Base-by-base conservation (phyloP, 2,888 invertebrate species). In the Hofmannophila pseudospretella region DNA sequence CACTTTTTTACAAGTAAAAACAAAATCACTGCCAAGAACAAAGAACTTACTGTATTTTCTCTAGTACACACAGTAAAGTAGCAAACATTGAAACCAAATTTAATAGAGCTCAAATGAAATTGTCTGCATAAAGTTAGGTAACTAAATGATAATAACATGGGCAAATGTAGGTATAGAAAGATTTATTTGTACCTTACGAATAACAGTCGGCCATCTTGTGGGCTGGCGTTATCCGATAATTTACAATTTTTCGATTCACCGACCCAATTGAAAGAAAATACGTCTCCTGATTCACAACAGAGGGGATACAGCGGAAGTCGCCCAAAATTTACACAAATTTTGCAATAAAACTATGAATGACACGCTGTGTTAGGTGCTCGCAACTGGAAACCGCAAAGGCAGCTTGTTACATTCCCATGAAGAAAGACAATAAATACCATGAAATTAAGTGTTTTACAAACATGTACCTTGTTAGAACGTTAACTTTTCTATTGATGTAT, bases 171-270 rank as follows among this genome's bases (percentile, higher is more conserved):
- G 55, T 64, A 72, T n/a, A 69, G 23, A 25, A 67, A 62, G 58
- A 68, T 70, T 67, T 71, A 69, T 74, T 72, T 69, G 72, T 82
- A 84, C 84, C 82, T 84, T 80, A 86, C 82, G 76, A 85, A 81
- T 75, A 84, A 80, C 78, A 79, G 85, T 81, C 86, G 85, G 86
- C 86, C 86, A 86, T 86, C 79, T 86, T 86, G 86, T 82, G 72
- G 84, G 78, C 81, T 84, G 58, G 84, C 85, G 82, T 82, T 85
- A 81, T 80, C 74, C 81, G 82, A 82, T 69, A 76, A 67, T 63
- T 67, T 72, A 66, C 54, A 58, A 67, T 61, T 67, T 70, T 72
- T 71, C 54, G 47, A 57, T 67, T 67, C 67, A 65, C 67, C 68
- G 58, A 60, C 66, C 61, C 58, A 58, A 60, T 61, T 45, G 60